Evolutionary conservation across 2,113 vertebrate genomes (phyloP).

Genomic region (Agapornis roseicollis): DNA sequence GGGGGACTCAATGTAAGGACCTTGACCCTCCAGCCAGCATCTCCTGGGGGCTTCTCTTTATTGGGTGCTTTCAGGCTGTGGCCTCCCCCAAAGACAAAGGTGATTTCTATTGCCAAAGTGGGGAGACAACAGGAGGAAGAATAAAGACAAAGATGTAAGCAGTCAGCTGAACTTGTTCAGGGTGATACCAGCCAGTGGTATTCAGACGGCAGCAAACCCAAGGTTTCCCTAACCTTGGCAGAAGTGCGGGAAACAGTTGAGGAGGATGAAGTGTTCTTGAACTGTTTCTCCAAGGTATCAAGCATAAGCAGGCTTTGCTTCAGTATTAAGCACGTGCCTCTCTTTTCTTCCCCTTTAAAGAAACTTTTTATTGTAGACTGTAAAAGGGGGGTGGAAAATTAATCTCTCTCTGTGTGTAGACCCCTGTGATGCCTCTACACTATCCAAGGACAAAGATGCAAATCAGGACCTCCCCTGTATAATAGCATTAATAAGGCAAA

Average conservation of each 20-base stretch:
- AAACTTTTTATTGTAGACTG: conserved; percentile 59
- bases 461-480: neutral
- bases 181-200: neutral
- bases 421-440: neutral
- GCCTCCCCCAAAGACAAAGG: neutral
- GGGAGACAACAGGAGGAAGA: conserved; percentile 14
- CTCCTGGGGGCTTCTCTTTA: conserved; percentile 13
- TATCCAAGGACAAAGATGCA: conserved; percentile 66
- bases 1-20: neutral
- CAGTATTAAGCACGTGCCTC: conserved; percentile 20
- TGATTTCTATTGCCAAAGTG: conserved; percentile 19
- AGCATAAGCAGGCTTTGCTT: conserved; percentile 49
- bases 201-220: conserved; percentile 35
- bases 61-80: neutral
- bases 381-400: neutral
- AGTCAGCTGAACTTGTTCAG: conserved; percentile 50
- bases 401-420: conserved; percentile 19
- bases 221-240: conserved; percentile 68
- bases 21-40: neutral
- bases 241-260: conserved; percentile 39
- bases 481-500: conserved; percentile 47
- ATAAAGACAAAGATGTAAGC: conserved; percentile 23
- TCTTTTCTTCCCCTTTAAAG: conserved; percentile 43
- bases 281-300: conserved; percentile 33
- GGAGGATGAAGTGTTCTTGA: conserved; percentile 64